Base-by-base conservation (phyloP, 2,888 invertebrate species). In the Dicranocentrus wangi region DNA sequence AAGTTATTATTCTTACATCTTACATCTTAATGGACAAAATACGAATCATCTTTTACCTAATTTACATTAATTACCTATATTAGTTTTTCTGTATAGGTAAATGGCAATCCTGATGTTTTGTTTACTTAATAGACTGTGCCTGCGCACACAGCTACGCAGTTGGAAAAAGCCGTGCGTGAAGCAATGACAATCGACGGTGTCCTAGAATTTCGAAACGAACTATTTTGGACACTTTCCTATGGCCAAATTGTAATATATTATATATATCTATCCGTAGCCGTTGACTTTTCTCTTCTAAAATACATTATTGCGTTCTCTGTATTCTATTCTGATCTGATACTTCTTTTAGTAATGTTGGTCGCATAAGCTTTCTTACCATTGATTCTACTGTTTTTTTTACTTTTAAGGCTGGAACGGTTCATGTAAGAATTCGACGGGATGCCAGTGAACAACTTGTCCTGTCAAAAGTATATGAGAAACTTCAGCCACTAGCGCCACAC, bases 161-260 rank as follows among this genome's bases (percentile, higher is more conserved):
- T 92, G 79, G 91, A 92, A 88, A 90, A 91, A 87, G 90, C 91
- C 72, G 87, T 92, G 42, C 88, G 91, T 28, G 92, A 92, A 87
- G 91, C 92, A 0, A 90, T 91, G 43, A 91, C 91, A 13, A 89
- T 92, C 68, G 92, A 92, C 86, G 92, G 92, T 7, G 92, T 92
- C 3, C 87, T 92, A 23, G 92, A 92, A 87, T 90, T 92, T 85
- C 88, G 91, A 82, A 90, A 91, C 85, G 92, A 92, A 85, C 90
- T 91, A 84, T 92, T 92, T 87, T 92, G 92, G 92, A 92, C 91
- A 5, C 88, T 92, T 27, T 91, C 92, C 51, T 92, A 92, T 87
- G 91, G 91, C 51, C 90, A 90, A 85, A 88, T 92, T 88, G 91
- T 91, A 87, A 87, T 87, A n/a, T n/a, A n/a, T n/a, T n/a, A n/a